Conservation (phyloP, 2,113 vertebrate species). For the Gadus chalcogrammus region DNA sequence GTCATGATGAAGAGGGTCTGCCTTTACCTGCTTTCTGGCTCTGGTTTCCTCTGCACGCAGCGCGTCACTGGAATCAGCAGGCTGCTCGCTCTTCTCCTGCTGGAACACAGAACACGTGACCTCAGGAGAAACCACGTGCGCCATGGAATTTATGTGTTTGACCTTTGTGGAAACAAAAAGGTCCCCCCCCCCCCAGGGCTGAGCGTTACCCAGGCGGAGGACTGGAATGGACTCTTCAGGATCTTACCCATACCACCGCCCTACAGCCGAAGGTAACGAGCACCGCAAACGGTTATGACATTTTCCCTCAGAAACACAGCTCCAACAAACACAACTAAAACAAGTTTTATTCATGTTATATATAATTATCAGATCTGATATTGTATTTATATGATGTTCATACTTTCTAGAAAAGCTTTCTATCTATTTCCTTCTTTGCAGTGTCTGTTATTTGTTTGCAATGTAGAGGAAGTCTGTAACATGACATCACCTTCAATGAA, state of each 20-base stretch:
- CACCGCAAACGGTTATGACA: not conserved
- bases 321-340: too few relatives aligned
- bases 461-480: too few relatives aligned
- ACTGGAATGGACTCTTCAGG: conserved; percentile 44
- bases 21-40: too few relatives aligned
- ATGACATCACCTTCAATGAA: too few relatives aligned
- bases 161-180: not conserved
- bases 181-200: not conserved
- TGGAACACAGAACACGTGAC: not conserved
- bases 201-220: conserved; percentile 41
- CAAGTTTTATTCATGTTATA: too few relatives aligned
- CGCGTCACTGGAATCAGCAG: not conserved
- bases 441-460: too few relatives aligned
- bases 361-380: too few relatives aligned
- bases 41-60: not conserved
- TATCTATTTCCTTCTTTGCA: too few relatives aligned
- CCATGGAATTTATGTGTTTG: fast-evolving
- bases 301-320: too few relatives aligned
- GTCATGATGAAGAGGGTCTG: too few relatives aligned
- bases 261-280: conserved; percentile 15
- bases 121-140: not conserved
- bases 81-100: not conserved
- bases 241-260: conserved; percentile 32
- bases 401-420: too few relatives aligned
- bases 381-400: too few relatives aligned